A percentile compares a stretch with the other conserved stretches of the same genome.
Evolutionary conservation across 2,888 invertebrate species (phyloP).

Genomic region (Brachypalpus laphriformis): DNA sequence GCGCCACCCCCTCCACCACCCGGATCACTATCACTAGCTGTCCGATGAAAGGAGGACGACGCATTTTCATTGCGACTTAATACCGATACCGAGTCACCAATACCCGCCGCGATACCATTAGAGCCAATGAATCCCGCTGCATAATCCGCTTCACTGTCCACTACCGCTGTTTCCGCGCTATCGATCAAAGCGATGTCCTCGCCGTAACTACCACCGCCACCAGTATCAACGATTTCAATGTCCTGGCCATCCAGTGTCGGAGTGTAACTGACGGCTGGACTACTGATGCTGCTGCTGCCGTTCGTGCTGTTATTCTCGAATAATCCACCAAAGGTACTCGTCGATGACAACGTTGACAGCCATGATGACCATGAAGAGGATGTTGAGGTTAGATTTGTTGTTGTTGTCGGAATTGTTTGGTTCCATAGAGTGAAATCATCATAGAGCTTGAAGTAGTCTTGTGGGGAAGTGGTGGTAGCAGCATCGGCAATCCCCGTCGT

Average conservation of each 20-base stretch:
- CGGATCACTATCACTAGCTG: conserved; percentile 75
- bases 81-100: conserved; percentile 57
- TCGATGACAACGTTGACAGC: conserved; percentile 54
- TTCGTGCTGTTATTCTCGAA: conserved; percentile 56
- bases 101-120: conserved; percentile 52
- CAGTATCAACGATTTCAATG: conserved; percentile 47
- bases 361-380: conserved; percentile 56
- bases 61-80: conserved; percentile 53
- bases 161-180: conserved; percentile 79
- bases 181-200: conserved; percentile 80
- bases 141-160: conserved; percentile 78
- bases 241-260: conserved; percentile 40
- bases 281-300: conserved; percentile 22
- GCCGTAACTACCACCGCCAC: conserved; percentile 74
- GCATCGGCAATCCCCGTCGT: conserved; percentile 12
- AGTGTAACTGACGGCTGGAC: conserved; percentile 43
- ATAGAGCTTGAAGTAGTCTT: conserved; percentile 76
- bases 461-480: conserved; percentile 47
- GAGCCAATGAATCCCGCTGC: conserved; percentile 72
- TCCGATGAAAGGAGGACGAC: conserved; percentile 55
- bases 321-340: conserved; percentile 52
- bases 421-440: conserved; percentile 72
- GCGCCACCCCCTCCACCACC: conserved; percentile 66
- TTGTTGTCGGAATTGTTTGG: conserved; percentile 65
- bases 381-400: conserved; percentile 63